Conservation (phyloP, 2,113 vertebrate species). For the Aix galericulata region DNA sequence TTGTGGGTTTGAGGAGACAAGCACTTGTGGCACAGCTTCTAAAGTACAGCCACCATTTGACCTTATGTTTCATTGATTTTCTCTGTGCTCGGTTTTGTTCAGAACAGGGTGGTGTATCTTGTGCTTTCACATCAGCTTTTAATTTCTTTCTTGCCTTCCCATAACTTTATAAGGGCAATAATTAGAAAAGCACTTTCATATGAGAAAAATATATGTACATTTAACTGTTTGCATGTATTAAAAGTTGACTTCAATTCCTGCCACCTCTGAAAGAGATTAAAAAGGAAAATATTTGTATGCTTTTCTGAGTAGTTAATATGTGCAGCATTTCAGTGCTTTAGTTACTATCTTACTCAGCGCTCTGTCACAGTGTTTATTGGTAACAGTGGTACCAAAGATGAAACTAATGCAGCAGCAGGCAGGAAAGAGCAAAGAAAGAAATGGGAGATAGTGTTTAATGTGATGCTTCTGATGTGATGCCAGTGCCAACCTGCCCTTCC, state of each 20-base stretch:
- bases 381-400: not conserved
- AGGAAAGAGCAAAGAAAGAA: not conserved
- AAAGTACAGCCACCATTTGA: not conserved
- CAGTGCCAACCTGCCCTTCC: too few species aligned
- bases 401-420: not conserved
- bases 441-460: not conserved
- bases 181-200: not conserved
- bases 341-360: not conserved
- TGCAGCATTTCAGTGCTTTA: not conserved
- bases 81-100: not conserved
- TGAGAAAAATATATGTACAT: rapidly evolving
- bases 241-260: not conserved
- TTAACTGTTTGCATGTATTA: not conserved
- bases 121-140: not conserved
- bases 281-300: not conserved
- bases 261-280: not conserved
- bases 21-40: not conserved
- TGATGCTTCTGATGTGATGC: too few species aligned
- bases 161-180: not conserved
- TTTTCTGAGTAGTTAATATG: not conserved
- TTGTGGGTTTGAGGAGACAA: not conserved
- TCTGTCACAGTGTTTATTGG: not conserved
- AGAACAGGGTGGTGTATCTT: not conserved
- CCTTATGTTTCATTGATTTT: not conserved
- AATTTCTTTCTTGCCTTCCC: not conserved